Evolutionary conservation across 2,888 invertebrate genomes (phyloP).

Genomic region (Eupithecia vulgata): DNA sequence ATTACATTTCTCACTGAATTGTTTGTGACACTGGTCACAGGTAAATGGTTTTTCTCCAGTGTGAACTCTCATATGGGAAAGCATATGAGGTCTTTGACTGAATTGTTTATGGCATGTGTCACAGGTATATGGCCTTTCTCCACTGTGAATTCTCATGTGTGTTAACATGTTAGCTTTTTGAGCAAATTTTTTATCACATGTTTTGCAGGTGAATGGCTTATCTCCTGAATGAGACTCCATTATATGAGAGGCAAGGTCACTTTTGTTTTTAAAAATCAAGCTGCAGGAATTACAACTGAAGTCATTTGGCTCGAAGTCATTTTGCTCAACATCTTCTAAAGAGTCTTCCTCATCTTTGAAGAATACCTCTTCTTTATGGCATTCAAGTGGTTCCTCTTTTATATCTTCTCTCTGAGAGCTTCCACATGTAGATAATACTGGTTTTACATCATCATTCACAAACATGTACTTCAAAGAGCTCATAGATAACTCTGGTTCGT

Average conservation of each 20-base stretch:
- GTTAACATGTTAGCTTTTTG: constrained; percentile 16
- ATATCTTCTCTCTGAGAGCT: not conserved
- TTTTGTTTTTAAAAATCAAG: constrained; percentile 20
- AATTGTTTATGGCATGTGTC: constrained; percentile 24
- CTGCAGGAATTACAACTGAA: constrained; percentile 13
- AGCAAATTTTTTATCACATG: constrained; percentile 25
- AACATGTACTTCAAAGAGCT: constrained; percentile 4
- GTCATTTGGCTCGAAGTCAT: constrained; percentile 8
- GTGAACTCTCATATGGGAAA: constrained; percentile 18
- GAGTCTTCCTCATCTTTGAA: not conserved
- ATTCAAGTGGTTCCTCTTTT: not conserved
- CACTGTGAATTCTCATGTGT: constrained; percentile 23
- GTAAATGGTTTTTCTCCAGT: constrained; percentile 21
- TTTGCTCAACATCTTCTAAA: not conserved
- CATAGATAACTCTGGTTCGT: not conserved
- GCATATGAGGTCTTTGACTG: constrained; percentile 15
- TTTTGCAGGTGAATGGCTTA: constrained; percentile 21
- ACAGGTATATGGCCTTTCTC: constrained; percentile 28
- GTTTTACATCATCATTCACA: constrained; percentile 4
- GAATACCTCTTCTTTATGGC: not conserved
- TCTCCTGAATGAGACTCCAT: constrained; percentile 16
- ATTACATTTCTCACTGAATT: constrained; percentile 13
- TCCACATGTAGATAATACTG: not conserved
- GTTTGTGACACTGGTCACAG: constrained; percentile 19
- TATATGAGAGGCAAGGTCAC: constrained; percentile 16